phyloP scores from a whole-genome alignment of 2,113 vertebrate genomes.

The Tursiops truncatus region DNA sequence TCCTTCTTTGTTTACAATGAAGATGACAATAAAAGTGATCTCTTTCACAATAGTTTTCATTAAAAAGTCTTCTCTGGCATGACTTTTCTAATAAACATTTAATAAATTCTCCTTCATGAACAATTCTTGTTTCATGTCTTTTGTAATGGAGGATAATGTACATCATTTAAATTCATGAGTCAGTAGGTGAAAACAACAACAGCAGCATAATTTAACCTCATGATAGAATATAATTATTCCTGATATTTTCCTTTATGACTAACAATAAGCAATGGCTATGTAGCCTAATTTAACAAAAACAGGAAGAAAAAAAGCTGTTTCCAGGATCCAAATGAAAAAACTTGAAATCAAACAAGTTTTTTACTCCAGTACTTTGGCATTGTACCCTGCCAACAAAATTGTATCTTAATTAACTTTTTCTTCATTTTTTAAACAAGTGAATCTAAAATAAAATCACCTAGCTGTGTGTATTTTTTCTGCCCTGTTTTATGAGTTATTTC shows the following conservation, averaged over 20 bases:
- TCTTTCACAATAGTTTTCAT: background rate
- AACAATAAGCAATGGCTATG: background rate
- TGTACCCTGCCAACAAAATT: background rate
- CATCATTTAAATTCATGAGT: background rate
- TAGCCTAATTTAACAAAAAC: background rate
- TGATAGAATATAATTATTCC: background rate
- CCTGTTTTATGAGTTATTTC: background rate
- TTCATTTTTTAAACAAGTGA: background rate
- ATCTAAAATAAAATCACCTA: background rate
- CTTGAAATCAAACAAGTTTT: background rate
- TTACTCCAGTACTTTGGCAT: background rate
- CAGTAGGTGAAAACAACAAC: background rate
- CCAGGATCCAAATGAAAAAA: background rate
- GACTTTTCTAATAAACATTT: background rate
- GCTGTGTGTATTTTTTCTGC: background rate
- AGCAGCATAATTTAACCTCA: background rate
- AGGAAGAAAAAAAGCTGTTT: background rate
- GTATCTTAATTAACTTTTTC: background rate
- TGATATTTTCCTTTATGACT: background rate
- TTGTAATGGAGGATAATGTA: background rate
- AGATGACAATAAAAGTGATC: background rate
- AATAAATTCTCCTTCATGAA: background rate
- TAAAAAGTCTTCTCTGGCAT: background rate
- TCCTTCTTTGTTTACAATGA: background rate
- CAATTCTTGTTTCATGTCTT: background rate